Evolutionary conservation across 2,888 invertebrate genomes (phyloP), one percentile per base, ranked within the genome.

Genomic region (Agrotis puta): DNA sequence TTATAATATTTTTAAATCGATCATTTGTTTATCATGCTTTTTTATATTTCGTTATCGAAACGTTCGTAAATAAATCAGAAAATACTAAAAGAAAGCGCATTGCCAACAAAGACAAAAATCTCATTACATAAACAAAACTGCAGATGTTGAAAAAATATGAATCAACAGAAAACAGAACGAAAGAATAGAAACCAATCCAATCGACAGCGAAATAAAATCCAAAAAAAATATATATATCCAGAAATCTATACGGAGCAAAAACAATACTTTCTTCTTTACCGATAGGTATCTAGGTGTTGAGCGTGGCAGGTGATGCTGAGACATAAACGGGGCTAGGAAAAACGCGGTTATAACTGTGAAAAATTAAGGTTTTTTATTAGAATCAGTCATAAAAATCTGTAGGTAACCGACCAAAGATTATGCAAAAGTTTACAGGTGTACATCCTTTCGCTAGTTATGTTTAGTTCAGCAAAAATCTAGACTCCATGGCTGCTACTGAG

Each of bases 271-370:
- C 75, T 68, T 83, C 75, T 79, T 80, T 45, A 53, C 58, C 50
- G 64, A 74, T 85, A 79, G 78, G 69, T 70, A 78, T 48, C 85
- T 70, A 71, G 79, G 65, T 70, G 80, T 75, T 61, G 85, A 48
- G 50, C 47, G 50, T n/a, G 67, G 70, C 83, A 82, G 82, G 75
- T 82, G 85, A 85, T 64, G 83, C 61, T 33, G 68, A 70, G 64
- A 70, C 50, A 66, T 69, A 68, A 69, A 65, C 11, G 22, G 22
- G 68, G 85, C 82, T 48, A 70, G 1, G 13, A 64, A 65, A 64
- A 24, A 33, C 5, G 67, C 72, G 71, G 2, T 2, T 22, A 4
- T 0, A 16, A 18, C 54, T 6, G 3, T 6, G n/a, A 16, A 50
- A 24, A 48, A 16, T 14, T n/a, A 3, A 6, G 16, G 3, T 14